Percentiles rank a stretch among this genome's conserved stretches.
Conservation (phyloP, 2,113 vertebrate species). For the Sterrhoptilus dennistouni region DNA sequence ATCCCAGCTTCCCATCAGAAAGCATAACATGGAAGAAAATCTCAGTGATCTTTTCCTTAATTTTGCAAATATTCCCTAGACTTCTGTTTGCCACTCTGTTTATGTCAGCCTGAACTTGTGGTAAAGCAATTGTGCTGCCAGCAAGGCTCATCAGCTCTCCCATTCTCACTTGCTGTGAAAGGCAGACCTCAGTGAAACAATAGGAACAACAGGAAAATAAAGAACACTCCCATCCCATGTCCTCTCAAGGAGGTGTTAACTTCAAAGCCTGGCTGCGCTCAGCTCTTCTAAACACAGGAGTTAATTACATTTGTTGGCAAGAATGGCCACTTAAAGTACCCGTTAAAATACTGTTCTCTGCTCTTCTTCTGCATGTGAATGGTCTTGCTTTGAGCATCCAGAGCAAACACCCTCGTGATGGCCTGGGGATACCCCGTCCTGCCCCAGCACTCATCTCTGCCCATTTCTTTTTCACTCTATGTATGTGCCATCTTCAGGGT, state of each 20-base stretch:
- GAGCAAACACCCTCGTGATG: background rate
- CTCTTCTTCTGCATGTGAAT: background rate
- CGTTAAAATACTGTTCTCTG: background rate
- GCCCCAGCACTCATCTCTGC: background rate
- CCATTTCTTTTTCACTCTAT: background rate
- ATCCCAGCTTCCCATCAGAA: background rate
- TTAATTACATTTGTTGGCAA: background rate
- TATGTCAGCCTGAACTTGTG: background rate
- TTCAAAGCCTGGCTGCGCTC: constrained; percentile 3
- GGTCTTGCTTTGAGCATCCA: background rate
- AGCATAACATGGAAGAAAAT: background rate
- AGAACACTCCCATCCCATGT: constrained; percentile 51
- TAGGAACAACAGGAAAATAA: constrained; percentile 49
- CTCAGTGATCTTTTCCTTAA: background rate
- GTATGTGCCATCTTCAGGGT: background rate
- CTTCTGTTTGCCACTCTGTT: background rate
- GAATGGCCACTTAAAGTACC: background rate
- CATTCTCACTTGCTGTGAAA: background rate
- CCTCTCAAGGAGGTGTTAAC: constrained; percentile 49
- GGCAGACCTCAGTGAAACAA: constrained; percentile 41
- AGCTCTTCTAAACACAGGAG: background rate
- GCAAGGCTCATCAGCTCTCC: background rate
- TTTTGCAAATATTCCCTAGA: background rate
- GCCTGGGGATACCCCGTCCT: background rate
- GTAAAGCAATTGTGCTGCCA: background rate